phyloP scores from a whole-genome alignment of 2,113 vertebrate species.

The Thamnophis sirtalis region DNA sequence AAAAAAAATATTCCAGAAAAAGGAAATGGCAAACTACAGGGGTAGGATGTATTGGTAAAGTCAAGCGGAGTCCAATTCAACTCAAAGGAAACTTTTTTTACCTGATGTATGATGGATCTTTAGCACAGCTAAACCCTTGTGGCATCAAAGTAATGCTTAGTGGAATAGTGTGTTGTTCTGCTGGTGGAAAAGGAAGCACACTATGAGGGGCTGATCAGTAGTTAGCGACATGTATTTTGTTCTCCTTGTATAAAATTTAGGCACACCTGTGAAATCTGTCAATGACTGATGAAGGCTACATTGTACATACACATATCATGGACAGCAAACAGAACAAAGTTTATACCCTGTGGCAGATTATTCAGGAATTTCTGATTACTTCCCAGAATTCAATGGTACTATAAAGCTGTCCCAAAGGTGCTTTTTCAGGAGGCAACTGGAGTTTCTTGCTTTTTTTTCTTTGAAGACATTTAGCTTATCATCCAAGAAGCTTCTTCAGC shows the following conservation, averaged over 20 bases:
- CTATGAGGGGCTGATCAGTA: not conserved
- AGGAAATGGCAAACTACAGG: not conserved
- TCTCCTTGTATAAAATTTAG: not conserved
- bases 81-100: not conserved
- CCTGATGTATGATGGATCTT: not conserved
- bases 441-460: too few species aligned
- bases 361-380: not conserved
- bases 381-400: not conserved
- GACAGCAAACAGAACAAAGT: not conserved
- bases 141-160: not conserved
- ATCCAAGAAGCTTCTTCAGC: too few species aligned
- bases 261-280: not conserved
- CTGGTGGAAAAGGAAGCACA: not conserved
- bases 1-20: not conserved
- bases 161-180: not conserved
- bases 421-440: too few species aligned
- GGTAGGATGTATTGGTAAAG: not conserved
- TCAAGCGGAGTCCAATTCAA: not conserved
- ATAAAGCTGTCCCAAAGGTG: not conserved
- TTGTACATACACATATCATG: not conserved
- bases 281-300: not conserved
- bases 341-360: not conserved
- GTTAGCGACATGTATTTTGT: not conserved
- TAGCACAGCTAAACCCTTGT: not conserved
- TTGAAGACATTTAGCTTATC: too few species aligned